Base-by-base conservation (phyloP, 2,113 vertebrate genomes). In the Clarias gariepinus region DNA sequence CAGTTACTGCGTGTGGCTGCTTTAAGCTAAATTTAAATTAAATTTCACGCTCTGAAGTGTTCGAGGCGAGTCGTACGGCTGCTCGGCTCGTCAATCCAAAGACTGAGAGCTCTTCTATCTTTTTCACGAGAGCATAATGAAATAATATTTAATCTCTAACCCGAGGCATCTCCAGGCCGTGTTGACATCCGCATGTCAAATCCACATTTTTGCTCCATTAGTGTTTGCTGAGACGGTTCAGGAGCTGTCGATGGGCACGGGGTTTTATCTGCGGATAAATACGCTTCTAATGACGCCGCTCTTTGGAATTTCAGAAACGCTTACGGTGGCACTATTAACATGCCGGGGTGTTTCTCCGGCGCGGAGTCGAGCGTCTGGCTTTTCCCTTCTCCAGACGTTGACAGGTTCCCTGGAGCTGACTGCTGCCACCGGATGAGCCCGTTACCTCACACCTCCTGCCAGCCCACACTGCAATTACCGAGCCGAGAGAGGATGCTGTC, bases 381-480 rank as follows among this genome's bases (percentile, higher is more conserved):
- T 60, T 82, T 85, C 47, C 84, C 87, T 87, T 89, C 88, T 89
- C 90, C 91, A 83, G 91, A 93, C 90, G 90, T 89, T 92, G 93
- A 93, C 92, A 93, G 91, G 87, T 85, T 91, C 87, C 91, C 89
- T 68, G 69, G 83, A 86, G 88, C 91, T 85, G 90, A 92, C 90
- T 92, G 89, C 87, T 93, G 90, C 91, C 91, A 89, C 89, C 84
- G 90, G 92, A 94, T 92, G 88, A 94, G 91, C 90, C 91, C 84
- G 92, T 94, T 95, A 94, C 91, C 89, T 90, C 91, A 92, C 93
- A 94, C 87, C 92, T 88, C 91, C 93, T 89, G 88, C 90, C 92
- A 93, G 90, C 91, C 91, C 91, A 92, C 90, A 90, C 91, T 91
- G 93, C 93, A 95, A 95, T 95, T 95, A 96, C 88, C 90, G 91